Conservation (phyloP, 2,797 vertebrate species). For the Gallinago solitaria region DNA sequence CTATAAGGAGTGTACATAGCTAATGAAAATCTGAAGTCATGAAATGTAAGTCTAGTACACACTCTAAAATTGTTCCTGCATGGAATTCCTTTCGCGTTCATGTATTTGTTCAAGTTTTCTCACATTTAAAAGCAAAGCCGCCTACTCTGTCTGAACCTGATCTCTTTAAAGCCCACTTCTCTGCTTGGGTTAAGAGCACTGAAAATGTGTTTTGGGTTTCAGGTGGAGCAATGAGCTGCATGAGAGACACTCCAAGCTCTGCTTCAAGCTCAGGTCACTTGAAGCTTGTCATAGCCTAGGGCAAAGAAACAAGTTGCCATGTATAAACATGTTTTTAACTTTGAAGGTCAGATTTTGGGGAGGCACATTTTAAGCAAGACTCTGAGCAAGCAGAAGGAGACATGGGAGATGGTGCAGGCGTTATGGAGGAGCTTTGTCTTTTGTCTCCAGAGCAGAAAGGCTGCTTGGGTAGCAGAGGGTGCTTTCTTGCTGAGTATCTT, state of each 20-base stretch:
- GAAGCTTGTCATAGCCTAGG: not conserved
- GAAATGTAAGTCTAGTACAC: not conserved
- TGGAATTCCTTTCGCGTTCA: fast-evolving
- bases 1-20: not conserved
- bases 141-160: not conserved
- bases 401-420: not conserved
- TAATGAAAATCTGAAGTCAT: not conserved
- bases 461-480: fast-evolving
- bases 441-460: not conserved
- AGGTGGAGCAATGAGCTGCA: not conserved
- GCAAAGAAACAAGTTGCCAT: not conserved
- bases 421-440: not conserved
- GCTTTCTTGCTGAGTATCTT: not conserved
- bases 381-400: not conserved
- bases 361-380: not conserved
- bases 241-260: not conserved
- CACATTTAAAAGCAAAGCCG: not conserved
- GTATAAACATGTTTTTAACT: not conserved
- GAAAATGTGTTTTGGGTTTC: not conserved
- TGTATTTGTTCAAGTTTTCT: not conserved
- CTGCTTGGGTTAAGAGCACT: not conserved
- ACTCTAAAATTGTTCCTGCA: not conserved
- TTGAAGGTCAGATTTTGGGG: not conserved
- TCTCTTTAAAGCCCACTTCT: not conserved
- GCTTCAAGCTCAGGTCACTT: not conserved